These are phyloP conservation scores for Choloepus hoffmanni DNA, from an alignment of 2,113 vertebrate species.

Conservation along the genomic window DNA sequence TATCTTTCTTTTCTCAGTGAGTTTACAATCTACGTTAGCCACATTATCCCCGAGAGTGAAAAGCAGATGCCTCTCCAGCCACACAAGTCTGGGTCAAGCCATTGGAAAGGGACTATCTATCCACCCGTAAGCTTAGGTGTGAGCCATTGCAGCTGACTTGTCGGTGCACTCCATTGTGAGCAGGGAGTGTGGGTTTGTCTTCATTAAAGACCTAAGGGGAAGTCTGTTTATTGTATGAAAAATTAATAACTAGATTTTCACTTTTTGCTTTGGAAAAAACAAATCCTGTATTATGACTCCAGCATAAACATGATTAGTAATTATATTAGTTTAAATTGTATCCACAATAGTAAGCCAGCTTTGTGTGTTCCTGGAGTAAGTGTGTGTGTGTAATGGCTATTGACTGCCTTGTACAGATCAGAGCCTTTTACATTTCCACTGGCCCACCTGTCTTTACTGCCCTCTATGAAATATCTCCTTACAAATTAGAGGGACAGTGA, in stretches of 20 bases:
- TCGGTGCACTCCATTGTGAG: accelerated
- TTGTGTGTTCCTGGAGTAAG: neutral
- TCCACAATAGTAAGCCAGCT: neutral
- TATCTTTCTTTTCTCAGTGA: neutral
- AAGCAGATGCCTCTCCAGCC: neutral
- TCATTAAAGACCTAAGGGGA: neutral
- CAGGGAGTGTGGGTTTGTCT: neutral
- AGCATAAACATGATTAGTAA: neutral
- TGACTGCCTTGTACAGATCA: accelerated
- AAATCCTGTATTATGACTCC: neutral
- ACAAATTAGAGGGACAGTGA: neutral
- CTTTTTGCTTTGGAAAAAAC: neutral
- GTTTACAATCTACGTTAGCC: neutral
- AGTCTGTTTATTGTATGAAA: neutral
- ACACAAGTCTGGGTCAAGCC: neutral
- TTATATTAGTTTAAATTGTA: neutral
- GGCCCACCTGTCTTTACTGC: accelerated
- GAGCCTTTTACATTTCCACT: accelerated
- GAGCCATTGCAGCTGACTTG: neutral
- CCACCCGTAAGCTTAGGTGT: accelerated
- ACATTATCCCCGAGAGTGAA: no score
- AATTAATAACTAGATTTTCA: neutral
- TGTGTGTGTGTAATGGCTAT: accelerated
- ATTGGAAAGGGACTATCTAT: accelerated
- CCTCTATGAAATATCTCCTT: neutral